These are phyloP conservation scores for Xylota sylvarum DNA, from an alignment of 2,888 invertebrate species.

Conservation along the genomic window DNA sequence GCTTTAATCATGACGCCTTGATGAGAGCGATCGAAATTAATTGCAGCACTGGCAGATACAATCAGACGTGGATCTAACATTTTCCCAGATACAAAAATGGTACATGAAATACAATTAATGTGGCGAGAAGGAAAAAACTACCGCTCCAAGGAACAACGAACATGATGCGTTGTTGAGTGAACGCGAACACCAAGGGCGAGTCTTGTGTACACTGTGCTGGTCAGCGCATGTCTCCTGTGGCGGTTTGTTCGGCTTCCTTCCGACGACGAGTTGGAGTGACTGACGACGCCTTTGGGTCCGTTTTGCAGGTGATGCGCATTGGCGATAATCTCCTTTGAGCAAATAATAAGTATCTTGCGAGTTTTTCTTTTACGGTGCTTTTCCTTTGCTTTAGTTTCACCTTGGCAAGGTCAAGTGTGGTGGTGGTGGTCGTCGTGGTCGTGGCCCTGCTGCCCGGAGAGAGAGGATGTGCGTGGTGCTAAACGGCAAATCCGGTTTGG, in stretches of 20 bases:
- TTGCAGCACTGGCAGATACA: conserved; percentile 64
- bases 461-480: conserved; percentile 61
- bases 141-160: conserved; percentile 26
- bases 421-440: conserved; percentile 25
- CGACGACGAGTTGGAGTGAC: conserved; percentile 54
- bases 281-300: conserved; percentile 65
- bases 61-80: conserved; percentile 71
- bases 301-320: conserved; percentile 70
- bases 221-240: conserved; percentile 36
- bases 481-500: conserved; percentile 67
- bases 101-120: conserved; percentile 73
- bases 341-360: conserved; percentile 72
- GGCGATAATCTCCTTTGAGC: conserved; percentile 75
- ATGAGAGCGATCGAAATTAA: conserved; percentile 69
- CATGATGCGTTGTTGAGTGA: conserved; percentile 71
- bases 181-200: conserved; percentile 72
- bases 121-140: conserved; percentile 5
- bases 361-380: conserved; percentile 60
- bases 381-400: conserved; percentile 60
- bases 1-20: conserved; percentile 62
- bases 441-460: too few species aligned
- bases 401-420: conserved; percentile 70
- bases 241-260: conserved; percentile 31
- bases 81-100: conserved; percentile 69
- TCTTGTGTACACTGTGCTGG: neutral